Base-by-base conservation (phyloP, 1,140 invertebrate species). In the Idris sp. region DNA sequence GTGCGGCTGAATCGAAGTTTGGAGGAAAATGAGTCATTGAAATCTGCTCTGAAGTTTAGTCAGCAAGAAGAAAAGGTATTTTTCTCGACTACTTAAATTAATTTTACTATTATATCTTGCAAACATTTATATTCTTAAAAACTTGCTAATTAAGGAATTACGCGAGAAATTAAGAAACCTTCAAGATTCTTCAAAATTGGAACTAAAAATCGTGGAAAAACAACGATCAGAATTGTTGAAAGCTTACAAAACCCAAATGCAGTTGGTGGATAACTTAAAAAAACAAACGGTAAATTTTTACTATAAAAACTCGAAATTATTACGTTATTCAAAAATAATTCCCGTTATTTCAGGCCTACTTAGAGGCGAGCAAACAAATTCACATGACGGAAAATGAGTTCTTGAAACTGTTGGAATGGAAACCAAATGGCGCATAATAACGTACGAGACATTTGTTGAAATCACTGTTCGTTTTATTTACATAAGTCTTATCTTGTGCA, bases 41-140 rank as follows among this genome's bases (percentile, higher is more conserved):
- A 79, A 56, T 67, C 43, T 33, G 41, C 75, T 7, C 54, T 89
- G 0, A 89, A 88, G 80, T 82, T 62, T 35, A 79, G 41, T 35
- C 85, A 88, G 75, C 73, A 82, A n/a, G 84, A 88, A 75, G 89
- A 89, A 79, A 89, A 87, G 80, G 89, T 89, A n/a, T n/a, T n/a
- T n/a, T n/a, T n/a, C n/a, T n/a, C n/a, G n/a, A n/a, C n/a, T n/a
- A n/a, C n/a, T n/a, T n/a, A n/a, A n/a, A n/a, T n/a, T n/a, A n/a
- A n/a, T n/a, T n/a, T n/a, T n/a, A n/a, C n/a, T n/a, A n/a, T n/a
- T n/a, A n/a, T n/a, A n/a, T n/a, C n/a, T n/a, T n/a, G n/a, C n/a
- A n/a, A n/a, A n/a, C n/a, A n/a, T n/a, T n/a, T n/a, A n/a, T n/a
- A n/a, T n/a, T n/a, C n/a, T n/a, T n/a, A n/a, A n/a, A n/a, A 28